Evolutionary conservation across 2,797 vertebrate genomes (phyloP), one percentile per base, ranked within the genome.

Genomic region (Ptychadena robeensis): DNA sequence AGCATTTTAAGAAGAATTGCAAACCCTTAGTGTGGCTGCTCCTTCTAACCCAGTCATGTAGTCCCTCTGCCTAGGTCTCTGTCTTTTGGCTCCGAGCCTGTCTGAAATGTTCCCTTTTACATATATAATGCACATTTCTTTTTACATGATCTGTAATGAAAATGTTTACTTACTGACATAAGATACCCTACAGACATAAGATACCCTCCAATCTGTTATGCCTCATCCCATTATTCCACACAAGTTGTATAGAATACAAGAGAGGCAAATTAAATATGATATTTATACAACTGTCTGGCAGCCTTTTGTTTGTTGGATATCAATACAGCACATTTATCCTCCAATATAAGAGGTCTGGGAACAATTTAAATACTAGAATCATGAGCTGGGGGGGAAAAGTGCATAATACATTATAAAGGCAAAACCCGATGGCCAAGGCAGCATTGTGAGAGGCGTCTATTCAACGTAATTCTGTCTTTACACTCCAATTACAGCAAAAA

Each of bases 401-500:
- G 6, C 40, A 31, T 1, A n/a, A 44, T n/a, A 31, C n/a, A 32
- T 64, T 65, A n/a, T 8, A 57, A 9, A 27, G 1, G 37, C 10
- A 12, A 22, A 28, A 4, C 37, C 18, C 15, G 22, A 66, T 66
- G 44, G 75, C 38, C 1, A 28, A 30, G n/a, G 14, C 30, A 9
- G 1, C 18, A n/a, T 27, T 77, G 30, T 48, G 1, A 77, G 10
- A 44, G 11, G n/a, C 44, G 5, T 12, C 61, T 25, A 35, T 66
- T 68, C n/a, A 15, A 12, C 25, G 75, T 68, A 15, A 57, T 78
- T 67, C 63, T 67, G 22, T 68, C 65, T 78, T 53, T 67, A 68
- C 75, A 10, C 22, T 67, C 30, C 63, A 68, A 67, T 78, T 78
- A 78, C 44, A 30, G 75, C n/a, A n/a, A n/a, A n/a, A 27, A 53